Evolutionary conservation across 1,140 invertebrate genomes (phyloP).

Genomic region (Procambarus virginalis): DNA sequence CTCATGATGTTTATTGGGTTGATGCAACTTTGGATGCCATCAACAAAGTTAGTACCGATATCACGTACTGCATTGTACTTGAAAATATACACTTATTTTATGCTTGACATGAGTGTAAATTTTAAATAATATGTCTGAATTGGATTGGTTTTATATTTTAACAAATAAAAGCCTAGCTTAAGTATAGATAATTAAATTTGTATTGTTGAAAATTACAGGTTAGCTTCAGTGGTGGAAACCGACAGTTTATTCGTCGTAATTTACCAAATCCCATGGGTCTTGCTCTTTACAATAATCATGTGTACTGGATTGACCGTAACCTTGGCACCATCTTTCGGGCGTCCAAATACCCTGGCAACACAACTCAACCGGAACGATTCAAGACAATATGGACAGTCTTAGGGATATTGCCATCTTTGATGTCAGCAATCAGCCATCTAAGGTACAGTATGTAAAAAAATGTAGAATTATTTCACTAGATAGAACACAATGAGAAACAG

Average conservation of each 20-base stretch:
- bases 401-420: slow-evolving; percentile 94
- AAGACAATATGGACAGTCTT: slow-evolving; percentile 89
- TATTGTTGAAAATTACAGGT: slow-evolving; percentile 70
- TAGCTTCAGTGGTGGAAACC: slow-evolving; percentile 75
- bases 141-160: too few relatives aligned
- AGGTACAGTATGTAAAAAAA: slow-evolving; percentile 18
- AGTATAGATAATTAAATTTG: too few relatives aligned
- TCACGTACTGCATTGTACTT: neutral
- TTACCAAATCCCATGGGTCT: slow-evolving; percentile 96
- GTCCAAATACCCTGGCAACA: slow-evolving; percentile 85
- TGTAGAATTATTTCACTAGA: too few relatives aligned
- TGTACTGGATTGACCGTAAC: slow-evolving; percentile 98
- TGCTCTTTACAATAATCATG: slow-evolving; percentile 84
- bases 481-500: too few relatives aligned
- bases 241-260: slow-evolving; percentile 86
- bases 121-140: too few relatives aligned
- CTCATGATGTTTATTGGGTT: slow-evolving; percentile 98
- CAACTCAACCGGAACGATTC: slow-evolving; percentile 80
- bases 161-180: too few relatives aligned
- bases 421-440: slow-evolving; percentile 85
- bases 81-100: neutral
- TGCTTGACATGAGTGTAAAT: too few relatives aligned
- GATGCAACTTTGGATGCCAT: slow-evolving; percentile 95
- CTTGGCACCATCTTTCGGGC: slow-evolving; percentile 89
- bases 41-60: slow-evolving; percentile 78